Evolutionary conservation across 2,888 invertebrate species (phyloP).

Genomic region (Cynaeus angustus): DNA sequence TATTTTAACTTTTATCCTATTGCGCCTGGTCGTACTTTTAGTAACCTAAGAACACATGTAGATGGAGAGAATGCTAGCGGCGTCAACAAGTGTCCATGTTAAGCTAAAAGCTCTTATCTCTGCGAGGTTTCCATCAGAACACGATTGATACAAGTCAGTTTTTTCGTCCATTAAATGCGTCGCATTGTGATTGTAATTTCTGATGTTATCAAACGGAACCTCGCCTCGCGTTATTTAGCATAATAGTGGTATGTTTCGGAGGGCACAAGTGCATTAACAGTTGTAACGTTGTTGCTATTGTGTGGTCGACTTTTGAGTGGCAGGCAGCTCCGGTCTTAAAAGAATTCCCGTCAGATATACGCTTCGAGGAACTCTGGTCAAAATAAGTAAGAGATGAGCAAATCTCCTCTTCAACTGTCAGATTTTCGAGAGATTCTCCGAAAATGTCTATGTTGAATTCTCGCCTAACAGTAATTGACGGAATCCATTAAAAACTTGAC

Average conservation of each 20-base stretch:
- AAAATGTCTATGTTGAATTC: constrained; percentile 48
- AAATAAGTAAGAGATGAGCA: constrained; percentile 59
- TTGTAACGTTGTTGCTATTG: constrained; percentile 55
- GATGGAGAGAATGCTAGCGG: too few species aligned
- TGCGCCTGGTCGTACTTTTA: too few species aligned
- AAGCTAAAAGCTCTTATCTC: constrained; percentile 12
- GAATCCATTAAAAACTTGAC: constrained; percentile 45
- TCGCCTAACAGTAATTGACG: constrained; percentile 45
- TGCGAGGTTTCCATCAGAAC: constrained; percentile 12
- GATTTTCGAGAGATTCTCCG: constrained; percentile 57
- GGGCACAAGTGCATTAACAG: constrained; percentile 57
- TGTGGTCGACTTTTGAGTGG: constrained; percentile 57
- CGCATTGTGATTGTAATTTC: constrained; percentile 52
- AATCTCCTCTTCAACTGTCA: constrained; percentile 61
- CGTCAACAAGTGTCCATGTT: constrained; percentile 10
- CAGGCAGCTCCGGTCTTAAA: constrained; percentile 54
- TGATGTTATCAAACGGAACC: constrained; percentile 52
- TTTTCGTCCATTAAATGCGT: constrained; percentile 34
- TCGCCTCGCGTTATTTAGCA: constrained; percentile 51
- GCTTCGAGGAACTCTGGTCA: constrained; percentile 55
- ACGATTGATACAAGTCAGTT: constrained; percentile 29
- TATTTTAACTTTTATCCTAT: too few species aligned
- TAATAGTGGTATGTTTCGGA: constrained; percentile 52
- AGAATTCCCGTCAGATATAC: constrained; percentile 47
- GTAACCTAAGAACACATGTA: too few species aligned